Conservation (phyloP, 1,140 invertebrate genomes). For the Sinella curviseta region DNA sequence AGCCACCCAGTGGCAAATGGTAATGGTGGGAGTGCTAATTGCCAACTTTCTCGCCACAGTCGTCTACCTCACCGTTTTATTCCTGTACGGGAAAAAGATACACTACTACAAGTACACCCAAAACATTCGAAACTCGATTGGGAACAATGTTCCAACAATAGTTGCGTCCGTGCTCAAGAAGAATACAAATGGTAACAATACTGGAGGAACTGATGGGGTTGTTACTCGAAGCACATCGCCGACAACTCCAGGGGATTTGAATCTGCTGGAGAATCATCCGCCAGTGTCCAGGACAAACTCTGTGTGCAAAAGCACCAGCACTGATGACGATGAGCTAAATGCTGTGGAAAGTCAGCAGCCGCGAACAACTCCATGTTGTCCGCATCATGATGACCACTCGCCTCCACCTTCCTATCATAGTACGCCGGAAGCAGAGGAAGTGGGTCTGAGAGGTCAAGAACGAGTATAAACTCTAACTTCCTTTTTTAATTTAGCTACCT, state of each 20-base stretch:
- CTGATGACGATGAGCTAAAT: background rate
- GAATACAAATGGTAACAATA: background rate
- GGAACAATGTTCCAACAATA: background rate
- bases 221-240: background rate
- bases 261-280: constrained; percentile 12
- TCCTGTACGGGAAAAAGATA: constrained; percentile 37
- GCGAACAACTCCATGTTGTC: background rate
- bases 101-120: constrained; percentile 31
- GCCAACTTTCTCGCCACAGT: constrained; percentile 29
- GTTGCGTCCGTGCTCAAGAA: background rate
- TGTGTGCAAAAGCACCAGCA: constrained; percentile 7
- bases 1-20: constrained; percentile 23
- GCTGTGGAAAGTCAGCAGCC: background rate
- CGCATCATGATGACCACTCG: background rate
- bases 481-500: background rate
- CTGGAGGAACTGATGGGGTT: background rate
- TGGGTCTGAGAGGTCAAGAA: no score
- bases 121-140: constrained; percentile 13
- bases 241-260: background rate
- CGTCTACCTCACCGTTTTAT: constrained; percentile 25
- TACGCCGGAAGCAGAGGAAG: background rate
- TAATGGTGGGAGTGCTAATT: constrained; percentile 28
- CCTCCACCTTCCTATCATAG: background rate
- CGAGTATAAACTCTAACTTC: no score
- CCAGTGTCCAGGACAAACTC: constrained; percentile 14